Evolutionary conservation across 2,113 vertebrate genomes (phyloP).

Genomic region (Equus quagga): DNA sequence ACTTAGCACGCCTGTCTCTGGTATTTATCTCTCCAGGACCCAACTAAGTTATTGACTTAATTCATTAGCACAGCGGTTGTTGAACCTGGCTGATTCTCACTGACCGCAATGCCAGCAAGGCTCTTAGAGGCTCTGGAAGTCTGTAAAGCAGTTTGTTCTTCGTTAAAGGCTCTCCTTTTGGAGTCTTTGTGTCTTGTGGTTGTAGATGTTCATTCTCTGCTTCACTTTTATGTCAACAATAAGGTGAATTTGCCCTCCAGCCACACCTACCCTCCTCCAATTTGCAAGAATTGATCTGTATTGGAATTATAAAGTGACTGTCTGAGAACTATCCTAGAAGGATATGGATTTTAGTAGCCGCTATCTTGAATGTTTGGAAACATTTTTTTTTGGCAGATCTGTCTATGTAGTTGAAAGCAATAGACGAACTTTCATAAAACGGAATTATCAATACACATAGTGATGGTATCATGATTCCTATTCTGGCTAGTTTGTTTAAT

Average conservation of each 20-base stretch:
- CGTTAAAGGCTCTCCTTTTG: background rate
- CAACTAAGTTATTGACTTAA: background rate
- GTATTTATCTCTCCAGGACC: background rate
- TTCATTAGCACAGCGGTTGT: background rate
- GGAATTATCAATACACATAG: background rate
- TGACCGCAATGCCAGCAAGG: background rate
- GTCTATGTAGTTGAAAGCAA: background rate
- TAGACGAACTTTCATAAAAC: background rate
- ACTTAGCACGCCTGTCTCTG: background rate
- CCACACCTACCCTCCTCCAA: background rate
- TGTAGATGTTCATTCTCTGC: background rate
- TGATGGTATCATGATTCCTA: background rate
- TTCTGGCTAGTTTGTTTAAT: background rate
- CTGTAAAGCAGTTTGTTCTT: constrained; percentile 36
- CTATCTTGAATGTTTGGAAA: background rate
- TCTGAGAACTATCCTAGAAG: background rate
- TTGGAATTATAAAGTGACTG: background rate
- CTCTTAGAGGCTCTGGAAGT: background rate
- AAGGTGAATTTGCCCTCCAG: background rate
- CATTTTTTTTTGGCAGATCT: background rate
- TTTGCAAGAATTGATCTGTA: background rate
- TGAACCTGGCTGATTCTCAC: background rate
- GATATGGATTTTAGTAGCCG: background rate
- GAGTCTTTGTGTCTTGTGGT: background rate
- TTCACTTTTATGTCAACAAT: background rate